phyloP scores from a whole-genome alignment of 2,113 vertebrate species.

The Muntiacus muntjak region DNA sequence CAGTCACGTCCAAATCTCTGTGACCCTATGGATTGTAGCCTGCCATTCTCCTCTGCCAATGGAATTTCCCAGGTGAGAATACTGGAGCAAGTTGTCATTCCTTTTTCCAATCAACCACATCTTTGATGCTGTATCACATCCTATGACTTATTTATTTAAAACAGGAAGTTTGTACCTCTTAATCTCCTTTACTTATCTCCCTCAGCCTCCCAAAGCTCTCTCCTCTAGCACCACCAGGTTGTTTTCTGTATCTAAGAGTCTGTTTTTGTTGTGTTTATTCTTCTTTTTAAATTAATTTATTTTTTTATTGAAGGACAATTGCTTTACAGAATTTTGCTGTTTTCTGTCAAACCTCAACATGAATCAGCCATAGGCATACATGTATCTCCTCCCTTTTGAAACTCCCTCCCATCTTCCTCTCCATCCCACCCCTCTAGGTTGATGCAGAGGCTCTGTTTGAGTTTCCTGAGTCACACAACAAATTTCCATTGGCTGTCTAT shows the following conservation, averaged over 20 bases:
- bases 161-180: not conserved
- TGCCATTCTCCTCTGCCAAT: not conserved
- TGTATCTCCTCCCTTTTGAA: not conserved
- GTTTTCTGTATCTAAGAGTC: not conserved
- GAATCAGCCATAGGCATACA: not conserved
- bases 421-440: not conserved
- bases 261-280: not conserved
- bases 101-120: not conserved
- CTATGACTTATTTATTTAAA: not conserved
- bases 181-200: not conserved
- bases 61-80: not conserved
- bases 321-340: not conserved
- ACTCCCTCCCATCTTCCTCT: not conserved
- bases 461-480: not conserved
- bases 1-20: not conserved
- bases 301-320: not conserved
- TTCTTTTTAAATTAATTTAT: not conserved
- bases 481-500: not conserved
- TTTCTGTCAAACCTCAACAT: not conserved
- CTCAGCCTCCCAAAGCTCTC: not conserved
- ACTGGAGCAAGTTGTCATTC: not conserved
- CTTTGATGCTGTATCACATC: not conserved
- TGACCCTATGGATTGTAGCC: not conserved
- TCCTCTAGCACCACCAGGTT: not conserved
- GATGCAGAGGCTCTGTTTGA: not conserved